Base-by-base conservation (phyloP, 2,797 vertebrate species). In the Karalla daura region DNA sequence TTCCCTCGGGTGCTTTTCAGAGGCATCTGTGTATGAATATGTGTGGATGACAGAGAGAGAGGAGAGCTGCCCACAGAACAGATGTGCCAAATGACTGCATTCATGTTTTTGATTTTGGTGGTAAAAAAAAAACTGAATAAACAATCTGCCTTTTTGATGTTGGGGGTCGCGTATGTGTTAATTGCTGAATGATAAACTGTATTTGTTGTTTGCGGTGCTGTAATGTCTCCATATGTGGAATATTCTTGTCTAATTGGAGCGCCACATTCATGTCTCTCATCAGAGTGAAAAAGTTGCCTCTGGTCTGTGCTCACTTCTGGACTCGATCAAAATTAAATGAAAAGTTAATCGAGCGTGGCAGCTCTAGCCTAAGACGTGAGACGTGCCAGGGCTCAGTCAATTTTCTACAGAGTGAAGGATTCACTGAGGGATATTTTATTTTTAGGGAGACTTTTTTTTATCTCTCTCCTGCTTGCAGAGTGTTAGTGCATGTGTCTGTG, bases 41-140 rank as follows among this genome's bases (percentile, higher is more conserved):
- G 72, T 74, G 64, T 5, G 23, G 17, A 53, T 3, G 8, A 28
- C 13, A 55, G 41, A 39, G 37, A n/a, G 67, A 39, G 27, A 41
- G n/a, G 45, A 24, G 30, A 39, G 75, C 63, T 73, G 43, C 77
- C 72, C 74, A 82, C 76, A 49, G 65, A 70, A 68, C 66, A 60
- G 66, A 83, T 77, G 81, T 83, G 74, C 56, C 54, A 72, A 84
- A 71, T 53, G 51, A 76, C 58, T 63, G 47, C 28, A 58, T 77
- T 68, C 18, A 36, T 70, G 35, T 73, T 71, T 65, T 23, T 59
- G 44, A 78, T 80, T 78, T 55, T 56, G 70, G 61, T 51, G 62
- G 44, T 52, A 63, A 32, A 65, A 43, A 54, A 76, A 49, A 63
- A 18, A 37, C 49, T 17, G 17, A 41, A 60, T 63, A 47, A 53